Evolutionary conservation across 2,797 vertebrate species (phyloP).

Genomic region (Scarus forsteni): DNA sequence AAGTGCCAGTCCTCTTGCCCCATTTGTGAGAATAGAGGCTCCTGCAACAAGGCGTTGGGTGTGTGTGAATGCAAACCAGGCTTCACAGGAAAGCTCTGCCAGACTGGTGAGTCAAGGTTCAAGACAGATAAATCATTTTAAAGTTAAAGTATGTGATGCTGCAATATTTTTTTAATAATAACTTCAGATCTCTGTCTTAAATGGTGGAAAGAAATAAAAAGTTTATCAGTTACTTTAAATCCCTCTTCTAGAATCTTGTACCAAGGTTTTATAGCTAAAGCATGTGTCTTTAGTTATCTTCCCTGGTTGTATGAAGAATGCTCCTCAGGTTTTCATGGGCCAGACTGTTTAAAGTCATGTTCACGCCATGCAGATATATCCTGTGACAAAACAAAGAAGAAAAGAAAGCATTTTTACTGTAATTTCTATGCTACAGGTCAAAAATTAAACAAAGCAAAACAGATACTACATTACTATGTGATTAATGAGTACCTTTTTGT

Average conservation of each 20-base stretch:
- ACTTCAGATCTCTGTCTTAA: neutral
- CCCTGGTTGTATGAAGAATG: constrained; percentile 60
- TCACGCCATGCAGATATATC: constrained; percentile 64
- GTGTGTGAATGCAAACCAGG: constrained; percentile 78
- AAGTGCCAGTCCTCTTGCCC: constrained; percentile 76
- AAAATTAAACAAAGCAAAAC: too few species aligned
- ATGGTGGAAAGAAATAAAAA: too few species aligned
- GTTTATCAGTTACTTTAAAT: too few species aligned
- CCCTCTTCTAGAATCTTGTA: too few species aligned
- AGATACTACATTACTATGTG: too few species aligned
- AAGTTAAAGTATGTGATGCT: too few species aligned
- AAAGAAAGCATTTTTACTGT: too few species aligned
- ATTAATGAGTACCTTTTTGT: too few species aligned
- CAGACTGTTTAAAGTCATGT: constrained; percentile 62
- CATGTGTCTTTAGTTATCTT: constrained; percentile 5
- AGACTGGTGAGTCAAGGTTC: constrained; percentile 59
- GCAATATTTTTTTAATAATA: neutral
- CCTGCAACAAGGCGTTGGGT: constrained; percentile 78
- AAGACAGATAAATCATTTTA: too few species aligned
- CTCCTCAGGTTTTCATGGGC: constrained; percentile 68
- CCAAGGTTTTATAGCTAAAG: neutral
- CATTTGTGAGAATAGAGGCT: constrained; percentile 76
- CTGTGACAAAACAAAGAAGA: constrained; percentile 55
- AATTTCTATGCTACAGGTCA: too few species aligned
- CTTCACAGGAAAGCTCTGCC: constrained; percentile 78